Percentiles rank a stretch among this genome's conserved stretches.
These are phyloP conservation scores for Grus americana DNA, from an alignment of 2,113 vertebrate genomes.

Conservation along the genomic window DNA sequence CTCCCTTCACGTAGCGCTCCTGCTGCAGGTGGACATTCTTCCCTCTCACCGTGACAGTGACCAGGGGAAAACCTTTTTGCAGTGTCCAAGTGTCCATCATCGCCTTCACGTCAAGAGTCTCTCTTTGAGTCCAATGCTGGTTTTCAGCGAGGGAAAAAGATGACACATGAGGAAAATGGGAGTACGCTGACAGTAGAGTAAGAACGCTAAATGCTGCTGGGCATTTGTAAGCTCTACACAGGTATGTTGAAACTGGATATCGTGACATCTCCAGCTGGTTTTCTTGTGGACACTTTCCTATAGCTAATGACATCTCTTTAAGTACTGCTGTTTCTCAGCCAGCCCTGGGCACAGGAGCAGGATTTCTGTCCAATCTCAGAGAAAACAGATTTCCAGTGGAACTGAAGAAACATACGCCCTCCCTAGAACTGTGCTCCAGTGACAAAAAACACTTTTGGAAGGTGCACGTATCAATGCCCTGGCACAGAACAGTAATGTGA, in stretches of 20 bases:
- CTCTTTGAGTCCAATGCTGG: conserved; percentile 80
- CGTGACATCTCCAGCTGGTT: not conserved
- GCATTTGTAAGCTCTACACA: not conserved
- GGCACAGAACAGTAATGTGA: rapidly evolving
- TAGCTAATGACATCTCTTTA: not conserved
- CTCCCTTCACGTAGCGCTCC: conserved; percentile 81
- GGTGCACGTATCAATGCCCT: rapidly evolving
- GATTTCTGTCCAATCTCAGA: not conserved
- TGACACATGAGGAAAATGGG: not conserved
- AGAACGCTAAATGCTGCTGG: not conserved
- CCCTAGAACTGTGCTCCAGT: not conserved
- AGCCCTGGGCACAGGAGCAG: not conserved
- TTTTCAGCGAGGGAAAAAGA: not conserved
- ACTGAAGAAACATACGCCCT: not conserved
- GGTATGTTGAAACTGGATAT: not conserved
- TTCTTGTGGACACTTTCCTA: not conserved
- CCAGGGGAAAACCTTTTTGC: conserved; percentile 90
- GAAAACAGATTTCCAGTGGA: not conserved
- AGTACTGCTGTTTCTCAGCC: not conserved
- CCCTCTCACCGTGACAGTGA: conserved; percentile 82
- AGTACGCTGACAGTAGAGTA: not conserved
- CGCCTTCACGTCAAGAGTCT: conserved; percentile 77
- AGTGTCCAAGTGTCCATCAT: conserved; percentile 93
- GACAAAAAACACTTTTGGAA: not conserved
- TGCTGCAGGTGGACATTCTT: conserved; percentile 82